Base-by-base conservation (phyloP, 2,797 vertebrate genomes). In the Helarctos malayanus region DNA sequence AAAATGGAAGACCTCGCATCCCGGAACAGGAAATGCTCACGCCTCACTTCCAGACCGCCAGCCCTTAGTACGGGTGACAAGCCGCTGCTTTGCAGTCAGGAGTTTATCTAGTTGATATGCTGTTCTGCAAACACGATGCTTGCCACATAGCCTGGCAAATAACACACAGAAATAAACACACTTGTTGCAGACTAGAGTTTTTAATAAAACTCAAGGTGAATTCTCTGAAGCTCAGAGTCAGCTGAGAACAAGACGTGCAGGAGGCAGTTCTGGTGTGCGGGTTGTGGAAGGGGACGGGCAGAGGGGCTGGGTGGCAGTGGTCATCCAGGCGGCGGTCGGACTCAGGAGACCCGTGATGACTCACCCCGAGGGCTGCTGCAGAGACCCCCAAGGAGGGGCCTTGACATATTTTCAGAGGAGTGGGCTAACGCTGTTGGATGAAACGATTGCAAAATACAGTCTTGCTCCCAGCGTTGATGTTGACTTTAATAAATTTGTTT, bases 381-480 rank as follows among this genome's bases (percentile, higher is more conserved):
- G 84, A 45, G 35, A 29, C 19, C 4, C 38, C 63, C 1, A 2
- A 32, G 35, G 19, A 35, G 29, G 19, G 13, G 35, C 0, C 38
- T 12, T 5, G 61, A 2, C 11, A 25, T 0, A 21, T 38, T 59
- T 19, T 35, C 35, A 15, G 52, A 4, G 59, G 23, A 8, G 10
- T 1, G 8, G 65, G 9, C 18, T 2, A 38, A 0, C 2, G 4
- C 69, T 56, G 27, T 27, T 6, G n/a, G 5, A 0, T 23, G 25
- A 69, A 23, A 61, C 10, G 9, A 1, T 1, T 23, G 18, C 59
- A 49, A 35, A 59, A 16, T 5, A 25, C 15, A 1, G 5, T 32
- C 84, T 16, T 2, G 25, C 32, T 14, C 11, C 27, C 23, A 1
- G 25, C 23, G 32, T 7, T 18, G 2, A 4, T 2, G 32, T 25